These are phyloP conservation scores for Elymnias hypermnestra DNA, from an alignment of 1,140 invertebrate species.

Conservation along the genomic window DNA sequence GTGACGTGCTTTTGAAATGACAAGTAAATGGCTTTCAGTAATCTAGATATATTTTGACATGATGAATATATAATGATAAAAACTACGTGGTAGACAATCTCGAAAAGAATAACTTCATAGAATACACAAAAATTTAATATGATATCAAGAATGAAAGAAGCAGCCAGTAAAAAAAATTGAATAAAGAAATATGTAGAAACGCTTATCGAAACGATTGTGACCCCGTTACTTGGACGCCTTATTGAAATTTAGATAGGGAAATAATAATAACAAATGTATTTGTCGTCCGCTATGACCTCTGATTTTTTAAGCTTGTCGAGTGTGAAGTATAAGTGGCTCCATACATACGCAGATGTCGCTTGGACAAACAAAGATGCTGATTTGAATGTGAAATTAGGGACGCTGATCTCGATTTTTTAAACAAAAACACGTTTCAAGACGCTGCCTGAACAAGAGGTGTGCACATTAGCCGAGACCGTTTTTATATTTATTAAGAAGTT, in stretches of 20 bases:
- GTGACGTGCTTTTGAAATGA: not conserved
- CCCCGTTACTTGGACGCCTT: slow-evolving; percentile 62
- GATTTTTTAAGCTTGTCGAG: slow-evolving; percentile 41
- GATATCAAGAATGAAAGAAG: too few species aligned
- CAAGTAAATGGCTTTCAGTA: not conserved
- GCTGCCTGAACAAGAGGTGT: slow-evolving; percentile 8
- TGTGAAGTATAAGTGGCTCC: slow-evolving; percentile 47
- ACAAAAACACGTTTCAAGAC: slow-evolving; percentile 44
- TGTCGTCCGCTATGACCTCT: slow-evolving; percentile 62
- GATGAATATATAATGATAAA: too few species aligned
- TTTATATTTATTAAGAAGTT: not conserved
- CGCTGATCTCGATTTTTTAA: slow-evolving; percentile 55
- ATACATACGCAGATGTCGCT: slow-evolving; percentile 63
- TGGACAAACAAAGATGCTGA: slow-evolving; percentile 61
- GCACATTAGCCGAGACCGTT: slow-evolving; percentile 5
- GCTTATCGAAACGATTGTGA: slow-evolving; percentile 60
- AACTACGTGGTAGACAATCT: too few species aligned
- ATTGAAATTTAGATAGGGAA: slow-evolving; percentile 69
- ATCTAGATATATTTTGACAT: too few species aligned
- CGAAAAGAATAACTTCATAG: too few species aligned
- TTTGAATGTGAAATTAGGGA: slow-evolving; percentile 66
- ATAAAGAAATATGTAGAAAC: slow-evolving; percentile 57
- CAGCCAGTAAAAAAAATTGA: slow-evolving; percentile 26
- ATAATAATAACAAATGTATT: slow-evolving; percentile 70
- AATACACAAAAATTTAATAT: too few species aligned